Evolutionary conservation across 23 tunicate genomes (phyloP), one percentile per base, ranked within the genome.

Genomic region (Oikopleura dioica): DNA sequence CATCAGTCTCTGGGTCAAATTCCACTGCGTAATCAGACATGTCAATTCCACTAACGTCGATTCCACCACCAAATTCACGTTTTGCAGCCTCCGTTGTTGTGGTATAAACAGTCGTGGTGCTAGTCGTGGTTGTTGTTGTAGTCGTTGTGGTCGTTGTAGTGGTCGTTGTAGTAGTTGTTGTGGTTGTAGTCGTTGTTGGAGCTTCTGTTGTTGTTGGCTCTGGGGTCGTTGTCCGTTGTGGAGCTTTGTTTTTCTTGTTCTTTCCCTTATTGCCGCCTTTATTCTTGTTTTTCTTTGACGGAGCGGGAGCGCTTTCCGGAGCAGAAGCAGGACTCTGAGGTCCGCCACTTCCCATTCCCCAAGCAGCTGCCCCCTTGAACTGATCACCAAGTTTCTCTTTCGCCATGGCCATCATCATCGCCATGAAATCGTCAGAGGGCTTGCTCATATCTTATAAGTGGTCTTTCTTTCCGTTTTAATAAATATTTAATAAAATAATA

Each of bases 181-280:
- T 63, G 16, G 30, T 16, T 63, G 33, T 28, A 2, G 30, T 63
- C 16, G 72, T 63, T 24, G 72, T 63, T 21, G 72, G 33, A 12
- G 72, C 55, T 44, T 44, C 16, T 44, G 16, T 9, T 9, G 55
- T 44, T 63, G 72, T 63, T 63, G 72, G 16, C 33, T 23, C 26
- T 63, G 72, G 16, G 72, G 72, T 63, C 5, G 72, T 63, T 63
- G 72, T 63, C 29, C n/a, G n/a, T n/a, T n/a, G n/a, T n/a, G 29
- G 72, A 23, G 29, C 72, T 28, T 23, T 28, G 26, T 23, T 63
- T 16, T 23, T 63, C 33, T 63, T 63, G 29, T 12, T 31, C 55
- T 44, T 44, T 44, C 21, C 21, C 16, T 44, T 44, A 12, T 63
- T 63, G 72, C 26, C 72, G 4, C 26, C 26, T 28, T 63, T 63